Percentiles rank a stretch among this genome's conserved stretches.
Conservation (phyloP, 2,888 invertebrate species). For the Diplolepis rosae region DNA sequence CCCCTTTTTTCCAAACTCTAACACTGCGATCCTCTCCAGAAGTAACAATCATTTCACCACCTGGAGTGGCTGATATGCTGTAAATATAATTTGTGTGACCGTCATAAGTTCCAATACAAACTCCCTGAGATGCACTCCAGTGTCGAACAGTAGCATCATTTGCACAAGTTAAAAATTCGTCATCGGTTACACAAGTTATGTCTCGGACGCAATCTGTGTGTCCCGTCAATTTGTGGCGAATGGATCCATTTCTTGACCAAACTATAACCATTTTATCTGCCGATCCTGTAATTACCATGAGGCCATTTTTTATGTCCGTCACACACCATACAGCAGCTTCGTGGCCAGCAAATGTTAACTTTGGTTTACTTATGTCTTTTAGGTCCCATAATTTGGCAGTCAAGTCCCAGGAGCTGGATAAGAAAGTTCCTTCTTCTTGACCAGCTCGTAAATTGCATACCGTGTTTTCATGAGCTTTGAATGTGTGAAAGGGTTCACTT, state of each 20-base stretch:
- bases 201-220: conserved; percentile 95
- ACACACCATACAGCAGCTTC: conserved; percentile 91
- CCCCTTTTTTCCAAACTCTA: conserved; percentile 84
- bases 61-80: conserved; percentile 70
- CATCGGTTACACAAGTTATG: conserved; percentile 81
- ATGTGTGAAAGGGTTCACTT: conserved; percentile 79
- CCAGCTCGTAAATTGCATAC: conserved; percentile 78
- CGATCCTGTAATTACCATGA: conserved; percentile 88
- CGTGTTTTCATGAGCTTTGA: conserved; percentile 86
- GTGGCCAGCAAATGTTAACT: conserved; percentile 38
- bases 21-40: conserved; percentile 93
- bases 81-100: conserved; percentile 95
- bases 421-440: conserved; percentile 75
- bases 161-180: conserved; percentile 89
- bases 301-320: conserved; percentile 76
- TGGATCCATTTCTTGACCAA: conserved; percentile 82
- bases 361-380: conserved; percentile 71
- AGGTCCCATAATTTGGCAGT: conserved; percentile 90
- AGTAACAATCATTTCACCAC: conserved; percentile 82
- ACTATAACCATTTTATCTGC: conserved; percentile 93
- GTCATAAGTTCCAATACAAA: conserved; percentile 83
- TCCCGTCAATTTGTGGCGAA: conserved; percentile 76
- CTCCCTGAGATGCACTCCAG: conserved; percentile 87
- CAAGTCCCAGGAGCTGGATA: conserved; percentile 95
- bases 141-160: conserved; percentile 92